These are phyloP conservation scores for Oscheius sp. DNA, from an alignment of 2,888 invertebrate species.

Conservation along the genomic window DNA sequence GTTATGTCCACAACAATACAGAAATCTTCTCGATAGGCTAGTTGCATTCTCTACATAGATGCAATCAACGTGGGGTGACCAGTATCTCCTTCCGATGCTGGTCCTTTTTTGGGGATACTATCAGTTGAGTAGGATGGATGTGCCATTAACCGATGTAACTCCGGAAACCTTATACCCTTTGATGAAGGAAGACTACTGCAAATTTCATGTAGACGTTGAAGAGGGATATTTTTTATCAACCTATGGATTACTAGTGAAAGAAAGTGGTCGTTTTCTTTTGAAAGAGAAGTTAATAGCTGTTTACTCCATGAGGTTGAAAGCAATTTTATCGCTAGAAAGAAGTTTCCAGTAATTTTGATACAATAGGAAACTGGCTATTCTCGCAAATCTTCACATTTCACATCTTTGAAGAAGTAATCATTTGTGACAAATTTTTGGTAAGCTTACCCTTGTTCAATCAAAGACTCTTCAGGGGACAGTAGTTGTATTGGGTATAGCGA, in stretches of 20 bases:
- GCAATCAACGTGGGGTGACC: not conserved
- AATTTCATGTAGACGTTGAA: not conserved
- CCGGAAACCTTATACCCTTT: not conserved
- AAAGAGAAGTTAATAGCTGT: constrained; percentile 6
- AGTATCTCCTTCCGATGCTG: not conserved
- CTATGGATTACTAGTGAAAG: not conserved
- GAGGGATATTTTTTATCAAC: too few relatives aligned
- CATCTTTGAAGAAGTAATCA: constrained; percentile 17
- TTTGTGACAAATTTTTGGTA: constrained; percentile 25
- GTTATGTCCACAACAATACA: too few relatives aligned
- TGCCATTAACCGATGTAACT: not conserved
- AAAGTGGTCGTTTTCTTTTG: constrained; percentile 1
- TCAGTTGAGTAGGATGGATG: not conserved
- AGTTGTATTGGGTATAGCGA: not conserved
- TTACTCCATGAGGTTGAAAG: not conserved
- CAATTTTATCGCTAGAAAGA: not conserved
- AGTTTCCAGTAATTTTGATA: not conserved
- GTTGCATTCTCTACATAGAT: too few relatives aligned
- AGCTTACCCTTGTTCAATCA: not conserved
- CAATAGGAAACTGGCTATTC: not conserved
- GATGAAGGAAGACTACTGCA: not conserved
- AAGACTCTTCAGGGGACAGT: not conserved
- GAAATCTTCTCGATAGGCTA: too few relatives aligned
- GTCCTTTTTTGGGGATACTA: not conserved
- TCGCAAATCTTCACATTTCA: constrained; percentile 11